A percentile compares a stretch with the other conserved stretches of the same genome.
These are phyloP conservation scores for Sebastes paucispinis DNA, from an alignment of 2,797 vertebrate species.

Conservation along the genomic window DNA sequence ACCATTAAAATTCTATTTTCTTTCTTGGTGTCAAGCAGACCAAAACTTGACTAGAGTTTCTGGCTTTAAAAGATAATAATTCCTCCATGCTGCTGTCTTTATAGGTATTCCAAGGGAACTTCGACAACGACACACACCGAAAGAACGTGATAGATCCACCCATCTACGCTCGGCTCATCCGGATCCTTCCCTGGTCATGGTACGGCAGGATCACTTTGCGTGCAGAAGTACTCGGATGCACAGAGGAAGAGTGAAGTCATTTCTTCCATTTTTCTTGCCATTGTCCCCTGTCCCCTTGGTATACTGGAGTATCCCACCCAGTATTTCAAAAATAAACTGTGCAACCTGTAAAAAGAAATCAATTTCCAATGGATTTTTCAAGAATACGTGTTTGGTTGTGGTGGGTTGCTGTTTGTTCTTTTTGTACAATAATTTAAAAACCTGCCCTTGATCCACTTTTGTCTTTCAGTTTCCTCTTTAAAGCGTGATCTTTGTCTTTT, in stretches of 20 bases:
- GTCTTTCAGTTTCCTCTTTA: slow-evolving; percentile 50
- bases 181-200: slow-evolving; percentile 99
- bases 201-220: slow-evolving; percentile 97
- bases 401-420: slow-evolving; percentile 86
- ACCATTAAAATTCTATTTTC: background rate
- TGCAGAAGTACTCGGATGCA: slow-evolving; percentile 94
- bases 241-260: slow-evolving; percentile 88
- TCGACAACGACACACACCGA: slow-evolving; percentile 98
- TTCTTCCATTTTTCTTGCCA: slow-evolving; percentile 42
- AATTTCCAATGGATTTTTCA: slow-evolving; percentile 86
- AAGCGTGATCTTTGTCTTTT: slow-evolving; percentile 68
- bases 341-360: slow-evolving; percentile 88
- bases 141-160: slow-evolving; percentile 97
- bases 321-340: slow-evolving; percentile 88
- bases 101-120: slow-evolving; percentile 98
- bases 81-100: background rate
- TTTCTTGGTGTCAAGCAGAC: background rate
- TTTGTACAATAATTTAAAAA: slow-evolving; percentile 77
- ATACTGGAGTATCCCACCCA: slow-evolving; percentile 70
- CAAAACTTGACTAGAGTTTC: background rate
- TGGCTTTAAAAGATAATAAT: background rate
- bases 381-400: slow-evolving; percentile 85
- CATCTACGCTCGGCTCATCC: slow-evolving; percentile 89
- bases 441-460: slow-evolving; percentile 57
- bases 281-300: slow-evolving; percentile 48